These are phyloP conservation scores for Ctenosaura bakeri DNA, from an alignment of 2,797 vertebrate species.

Conservation along the genomic window DNA sequence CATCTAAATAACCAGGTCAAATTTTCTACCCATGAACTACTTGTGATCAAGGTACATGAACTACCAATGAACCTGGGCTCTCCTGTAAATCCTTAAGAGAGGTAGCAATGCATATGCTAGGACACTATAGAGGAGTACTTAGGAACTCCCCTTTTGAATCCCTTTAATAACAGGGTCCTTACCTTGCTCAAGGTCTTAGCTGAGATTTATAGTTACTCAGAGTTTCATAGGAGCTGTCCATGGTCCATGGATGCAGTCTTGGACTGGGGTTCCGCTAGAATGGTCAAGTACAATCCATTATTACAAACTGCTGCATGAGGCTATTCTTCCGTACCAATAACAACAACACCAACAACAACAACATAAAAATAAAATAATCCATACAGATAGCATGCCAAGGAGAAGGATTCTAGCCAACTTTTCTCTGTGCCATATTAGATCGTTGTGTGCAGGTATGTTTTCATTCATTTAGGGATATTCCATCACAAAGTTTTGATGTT, in stretches of 20 bases:
- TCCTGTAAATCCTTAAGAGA: not conserved
- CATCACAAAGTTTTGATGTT: not conserved
- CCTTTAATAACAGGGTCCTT: not conserved
- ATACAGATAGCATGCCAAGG: not conserved
- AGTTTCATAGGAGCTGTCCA: conserved; percentile 23
- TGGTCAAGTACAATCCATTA: not conserved
- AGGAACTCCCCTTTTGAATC: not conserved
- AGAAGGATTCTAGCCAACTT: not conserved
- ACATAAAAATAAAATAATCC: not conserved
- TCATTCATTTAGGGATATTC: not conserved
- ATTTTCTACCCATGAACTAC: not conserved
- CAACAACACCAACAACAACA: too few relatives aligned
- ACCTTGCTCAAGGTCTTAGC: not conserved
- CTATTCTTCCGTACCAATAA: not conserved
- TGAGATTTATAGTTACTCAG: not conserved
- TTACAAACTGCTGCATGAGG: not conserved
- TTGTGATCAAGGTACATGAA: not conserved
- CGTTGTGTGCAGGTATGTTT: not conserved
- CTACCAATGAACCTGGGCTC: not conserved
- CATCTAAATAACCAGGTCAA: not conserved
- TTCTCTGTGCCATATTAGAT: too few relatives aligned
- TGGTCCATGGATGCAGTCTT: not conserved
- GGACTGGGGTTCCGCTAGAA: not conserved
- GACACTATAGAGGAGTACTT: not conserved
- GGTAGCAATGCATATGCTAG: not conserved